Base-by-base conservation (phyloP, 2,888 invertebrate species). In the Hyppa rectilinea region DNA sequence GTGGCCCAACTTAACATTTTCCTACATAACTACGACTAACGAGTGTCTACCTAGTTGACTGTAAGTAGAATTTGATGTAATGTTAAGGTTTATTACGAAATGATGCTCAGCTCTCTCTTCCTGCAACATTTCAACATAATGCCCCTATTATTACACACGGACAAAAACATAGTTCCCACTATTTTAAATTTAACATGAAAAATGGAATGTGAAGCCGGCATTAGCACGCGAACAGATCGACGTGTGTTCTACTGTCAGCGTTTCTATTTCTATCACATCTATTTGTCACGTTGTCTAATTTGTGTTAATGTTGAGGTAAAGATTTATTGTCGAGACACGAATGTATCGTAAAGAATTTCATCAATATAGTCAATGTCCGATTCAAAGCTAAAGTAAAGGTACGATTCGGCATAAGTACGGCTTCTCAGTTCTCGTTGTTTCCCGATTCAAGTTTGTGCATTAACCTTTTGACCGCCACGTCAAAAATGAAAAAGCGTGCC, bases 221-320 rank as follows among this genome's bases (percentile, higher is more conserved):
- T 87, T 89, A 88, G 87, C 85, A 86, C 84, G 91, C 87, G 90
- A 91, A 91, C 90, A 90, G 92, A 92, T 93, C 92, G 92, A 94
- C 93, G 93, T 89, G 90, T 92, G 93, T 92, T 91, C 90, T 85
- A 92, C 93, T 94, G 95, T 94, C 94, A 94, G 89, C 92, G 87
- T 87, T 89, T 89, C 94, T 95, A 95, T 95, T 95, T 92, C 88
- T 76, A 90, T 85, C 88, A 81, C 87, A 83, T 90, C 94, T 92
- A 94, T 95, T 95, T 95, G 95, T 95, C 95, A 95, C 91, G 89
- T 87, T 89, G 94, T 94, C 95, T 92, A 92, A 95, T 95, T 95
- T 94, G 94, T 95, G 93, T 91, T 91, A 90, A 90, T 89, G 91
- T 90, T 90, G 91, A 92, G 92, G 89, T 88, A 86, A 91, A 92